Evolutionary conservation across 53 echinoderm and acorn worm species (phyloP), one percentile per base, ranked within the genome.

Genomic region (Stichopus horrens): DNA sequence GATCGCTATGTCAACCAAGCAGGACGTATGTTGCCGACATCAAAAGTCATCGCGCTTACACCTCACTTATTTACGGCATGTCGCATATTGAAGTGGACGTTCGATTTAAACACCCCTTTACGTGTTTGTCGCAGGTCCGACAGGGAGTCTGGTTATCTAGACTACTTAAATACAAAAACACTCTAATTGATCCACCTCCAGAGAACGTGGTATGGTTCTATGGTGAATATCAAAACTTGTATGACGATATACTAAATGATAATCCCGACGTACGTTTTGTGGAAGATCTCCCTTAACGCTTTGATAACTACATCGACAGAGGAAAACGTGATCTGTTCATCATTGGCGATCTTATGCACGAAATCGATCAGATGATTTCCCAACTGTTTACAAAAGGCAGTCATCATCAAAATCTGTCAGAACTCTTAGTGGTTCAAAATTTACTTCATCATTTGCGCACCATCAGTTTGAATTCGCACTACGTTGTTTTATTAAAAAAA

Each of bases 121-220:
- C 90, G 18, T 82, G 80, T 81, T n/a, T 73, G 5, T 76, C 88
- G 3, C 88, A 78, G 9, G 88, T 88, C 6, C 76, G 85, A 7
- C 78, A 86, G 19, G 75, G 83, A 18, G 67, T 76, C 8, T 93
- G 82, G 75, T 88, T 93, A 9, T 76, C 85, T 52, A 63, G 73
- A 84, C 51, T 90, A 57, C 76, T 93, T 14, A 90, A 83, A 67
- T n/a, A 86, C 18, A 5, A 8, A 19, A 7, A 21, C 1, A 6
- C 5, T 21, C 66, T 88, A 58, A 76, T 93, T 14, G 53, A 88
- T 67, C 81, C 52, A 5, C 60, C 86, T 0, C 93, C 93, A 54
- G 21, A 90, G 52, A 88, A 85, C 23, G 83, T 92, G 10, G 77
- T 92, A 20, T 94, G 94, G 94, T 94, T 91, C 88, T 93, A 92